Evolutionary conservation across 1,140 invertebrate genomes (phyloP).

Genomic region (Tribolium madens): DNA sequence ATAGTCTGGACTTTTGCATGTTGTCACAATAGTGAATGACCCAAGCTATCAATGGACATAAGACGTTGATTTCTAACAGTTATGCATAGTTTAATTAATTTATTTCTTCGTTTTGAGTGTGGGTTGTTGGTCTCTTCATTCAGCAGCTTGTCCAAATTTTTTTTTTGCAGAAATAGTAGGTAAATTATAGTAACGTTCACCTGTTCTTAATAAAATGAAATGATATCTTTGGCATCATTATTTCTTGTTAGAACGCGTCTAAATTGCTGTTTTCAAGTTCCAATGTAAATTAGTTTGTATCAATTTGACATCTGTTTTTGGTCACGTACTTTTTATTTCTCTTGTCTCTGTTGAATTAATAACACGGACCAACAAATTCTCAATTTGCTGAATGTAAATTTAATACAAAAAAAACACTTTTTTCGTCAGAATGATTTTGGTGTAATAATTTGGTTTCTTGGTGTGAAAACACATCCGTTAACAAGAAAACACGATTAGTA

Average conservation of each 20-base stretch:
- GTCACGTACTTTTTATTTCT: background rate
- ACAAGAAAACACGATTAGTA: conserved; percentile 50
- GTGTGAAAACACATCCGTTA: conserved; percentile 46
- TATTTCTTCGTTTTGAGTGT: background rate
- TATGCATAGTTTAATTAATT: background rate
- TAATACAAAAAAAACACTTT: too few relatives aligned
- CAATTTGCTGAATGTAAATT: too few relatives aligned
- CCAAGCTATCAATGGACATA: background rate
- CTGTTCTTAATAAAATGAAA: conserved; percentile 47
- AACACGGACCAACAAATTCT: background rate
- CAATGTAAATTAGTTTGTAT: conserved; percentile 47
- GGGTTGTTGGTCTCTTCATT: background rate
- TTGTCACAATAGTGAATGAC: background rate
- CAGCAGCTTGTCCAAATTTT: conserved; percentile 47
- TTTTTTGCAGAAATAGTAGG: background rate
- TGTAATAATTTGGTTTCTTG: background rate
- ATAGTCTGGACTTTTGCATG: background rate
- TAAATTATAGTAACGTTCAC: conserved; percentile 47
- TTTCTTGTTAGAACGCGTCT: conserved; percentile 39
- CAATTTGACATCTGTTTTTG: conserved; percentile 50
- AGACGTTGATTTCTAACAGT: background rate
- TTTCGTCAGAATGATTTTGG: too few relatives aligned
- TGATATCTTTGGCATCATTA: conserved; percentile 44
- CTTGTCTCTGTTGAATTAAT: conserved; percentile 1
- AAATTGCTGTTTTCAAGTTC: conserved; percentile 46